Base-by-base conservation (phyloP, 2,888 invertebrate genomes). In the Lasioglossum pauxillum region DNA sequence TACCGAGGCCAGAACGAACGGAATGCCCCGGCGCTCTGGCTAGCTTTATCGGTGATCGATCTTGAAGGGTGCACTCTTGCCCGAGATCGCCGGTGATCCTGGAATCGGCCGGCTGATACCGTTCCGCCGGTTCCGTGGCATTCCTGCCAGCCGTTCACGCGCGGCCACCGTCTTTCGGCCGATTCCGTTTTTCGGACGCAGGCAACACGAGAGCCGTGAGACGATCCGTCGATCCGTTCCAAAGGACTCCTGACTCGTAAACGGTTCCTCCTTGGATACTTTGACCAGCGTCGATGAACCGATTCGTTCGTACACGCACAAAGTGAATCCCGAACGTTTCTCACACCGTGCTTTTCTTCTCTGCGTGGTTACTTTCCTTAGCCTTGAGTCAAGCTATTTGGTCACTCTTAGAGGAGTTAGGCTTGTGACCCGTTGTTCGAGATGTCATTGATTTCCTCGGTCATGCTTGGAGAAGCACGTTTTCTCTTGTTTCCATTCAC, bases 1-100 rank as follows among this genome's bases (percentile, higher is more conserved):
- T 88, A 83, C 86, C 86, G 87, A 87, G 76, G 41, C 69, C 78
- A 75, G 85, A 78, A 86, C 86, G 87, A 87, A 69, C 81, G 85
- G 85, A 80, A 86, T 82, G 84, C 75, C 79, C 44, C 74, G 77
- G 64, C 49, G 69, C 53, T 57, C 74, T 38, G 74, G 74, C 76
- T 49, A 35, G 80, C 75, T 83, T 80, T 86, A 86, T 83, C 87
- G 86, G 75, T 76, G 86, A 86, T 86, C 83, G 86, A 87, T 86
- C 86, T 85, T 77, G 86, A 86, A 82, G 64, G 85, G 77, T 80
- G 78, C 83, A 77, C 80, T 78, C 71, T 78, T 53, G 67, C 5
- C 27, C 57, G 71, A 38, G 86, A 85, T 86, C 74, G 19, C 41
- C 75, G 76, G 41, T 74, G 86, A 82, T 85, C 76, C 27, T 76